Conservation (phyloP, 2,888 invertebrate species). For the Rhabditoides inermis region DNA sequence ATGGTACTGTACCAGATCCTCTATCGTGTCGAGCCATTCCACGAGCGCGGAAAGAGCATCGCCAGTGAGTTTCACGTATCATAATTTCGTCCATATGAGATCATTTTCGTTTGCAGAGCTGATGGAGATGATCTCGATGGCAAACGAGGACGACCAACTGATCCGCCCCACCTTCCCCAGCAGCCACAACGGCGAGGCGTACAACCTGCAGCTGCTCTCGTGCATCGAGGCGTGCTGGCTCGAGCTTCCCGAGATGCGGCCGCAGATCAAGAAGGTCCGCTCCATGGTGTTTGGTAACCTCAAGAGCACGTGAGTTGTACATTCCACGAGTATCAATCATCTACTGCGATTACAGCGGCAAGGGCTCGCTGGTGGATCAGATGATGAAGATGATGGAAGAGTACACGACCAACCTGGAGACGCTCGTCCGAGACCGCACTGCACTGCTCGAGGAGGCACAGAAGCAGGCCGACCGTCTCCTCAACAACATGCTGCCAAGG, state of each 20-base stretch:
- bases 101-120: constrained; percentile 29
- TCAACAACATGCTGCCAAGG: constrained; percentile 50
- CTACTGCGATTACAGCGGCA: constrained; percentile 23
- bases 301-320: constrained; percentile 35
- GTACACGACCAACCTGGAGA: constrained; percentile 48
- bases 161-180: constrained; percentile 47
- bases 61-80: constrained; percentile 22
- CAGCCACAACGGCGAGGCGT: constrained; percentile 32
- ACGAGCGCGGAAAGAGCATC: constrained; percentile 36
- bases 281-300: constrained; percentile 46
- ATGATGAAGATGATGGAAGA: constrained; percentile 52
- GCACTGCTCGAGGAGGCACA: constrained; percentile 49
- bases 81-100: neutral
- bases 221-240: constrained; percentile 50
- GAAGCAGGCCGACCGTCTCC: constrained; percentile 47
- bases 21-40: constrained; percentile 48
- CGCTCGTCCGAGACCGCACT: constrained; percentile 46
- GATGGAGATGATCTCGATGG: constrained; percentile 46
- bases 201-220: constrained; percentile 46
- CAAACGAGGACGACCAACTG: constrained; percentile 46
- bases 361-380: constrained; percentile 49
- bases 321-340: no score
- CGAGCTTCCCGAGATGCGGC: constrained; percentile 47
- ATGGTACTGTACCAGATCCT: constrained; percentile 49
- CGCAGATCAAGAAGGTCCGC: constrained; percentile 46